Evolutionary conservation across 2,888 invertebrate genomes (phyloP).

Genomic region (Laspeyria flexula): DNA sequence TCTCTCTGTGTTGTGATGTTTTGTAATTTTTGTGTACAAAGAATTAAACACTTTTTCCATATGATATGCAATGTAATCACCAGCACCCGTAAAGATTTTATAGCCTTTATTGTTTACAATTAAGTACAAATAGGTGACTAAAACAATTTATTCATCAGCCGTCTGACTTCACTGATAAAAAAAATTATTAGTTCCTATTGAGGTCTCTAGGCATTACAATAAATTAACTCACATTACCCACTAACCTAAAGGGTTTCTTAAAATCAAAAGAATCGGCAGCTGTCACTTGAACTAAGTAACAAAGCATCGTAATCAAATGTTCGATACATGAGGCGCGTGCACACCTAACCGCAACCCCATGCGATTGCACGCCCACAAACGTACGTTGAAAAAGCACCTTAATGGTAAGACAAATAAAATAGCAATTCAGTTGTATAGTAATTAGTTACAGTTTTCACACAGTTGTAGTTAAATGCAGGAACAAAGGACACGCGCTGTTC

Average conservation of each 20-base stretch:
- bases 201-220: background rate
- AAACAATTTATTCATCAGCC: too few species aligned
- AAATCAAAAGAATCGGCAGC: constrained; percentile 51
- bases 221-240: background rate
- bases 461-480: constrained; percentile 54
- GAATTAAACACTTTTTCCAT: too few species aligned
- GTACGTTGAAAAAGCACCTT: constrained; percentile 15
- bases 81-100: too few species aligned
- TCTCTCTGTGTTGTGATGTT: too few species aligned
- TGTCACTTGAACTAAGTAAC: constrained; percentile 52
- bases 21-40: too few species aligned
- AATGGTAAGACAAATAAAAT: background rate
- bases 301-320: constrained; percentile 55
- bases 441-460: constrained; percentile 48
- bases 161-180: too few species aligned
- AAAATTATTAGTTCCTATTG: too few species aligned
- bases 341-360: constrained; percentile 64
- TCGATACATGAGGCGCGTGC: constrained; percentile 66
- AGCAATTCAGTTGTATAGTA: background rate
- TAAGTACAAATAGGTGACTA: too few species aligned
- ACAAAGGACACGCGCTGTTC: constrained; percentile 58
- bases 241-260: background rate
- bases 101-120: too few species aligned
- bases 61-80: too few species aligned
- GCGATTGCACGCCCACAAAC: constrained; percentile 19